Evolutionary conservation across 1,140 invertebrate species (phyloP).

Genomic region (Chymomyza costata): DNA sequence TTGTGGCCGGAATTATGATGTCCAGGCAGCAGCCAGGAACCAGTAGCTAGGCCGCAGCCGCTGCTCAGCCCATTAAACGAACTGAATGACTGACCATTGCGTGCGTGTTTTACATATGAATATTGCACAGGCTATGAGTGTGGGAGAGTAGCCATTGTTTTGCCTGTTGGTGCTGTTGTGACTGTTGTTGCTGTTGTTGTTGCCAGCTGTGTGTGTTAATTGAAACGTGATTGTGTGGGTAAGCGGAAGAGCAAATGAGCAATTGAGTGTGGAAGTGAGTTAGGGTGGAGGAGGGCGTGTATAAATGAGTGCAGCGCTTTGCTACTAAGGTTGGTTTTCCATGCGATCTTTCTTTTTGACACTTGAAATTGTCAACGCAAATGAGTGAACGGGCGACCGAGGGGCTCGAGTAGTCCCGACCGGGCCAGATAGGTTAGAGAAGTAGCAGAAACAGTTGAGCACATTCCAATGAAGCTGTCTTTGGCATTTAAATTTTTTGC

Average conservation of each 20-base stretch:
- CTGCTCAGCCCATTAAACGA: slow-evolving; percentile 42
- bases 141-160: background rate
- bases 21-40: slow-evolving; percentile 15
- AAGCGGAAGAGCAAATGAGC: slow-evolving; percentile 10
- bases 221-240: slow-evolving; percentile 62
- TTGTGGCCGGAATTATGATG: slow-evolving; percentile 68
- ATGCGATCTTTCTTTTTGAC: slow-evolving; percentile 43
- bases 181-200: background rate
- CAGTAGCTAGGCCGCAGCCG: background rate
- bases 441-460: slow-evolving; percentile 26
- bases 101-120: slow-evolving; percentile 70
- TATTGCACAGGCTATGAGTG: slow-evolving; percentile 36
- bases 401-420: background rate
- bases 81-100: slow-evolving; percentile 29
- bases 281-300: too few species aligned
- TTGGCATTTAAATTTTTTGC: slow-evolving; percentile 48
- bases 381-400: slow-evolving; percentile 1
- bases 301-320: too few species aligned
- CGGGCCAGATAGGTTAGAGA: background rate
- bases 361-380: slow-evolving; percentile 55
- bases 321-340: slow-evolving; percentile 3
- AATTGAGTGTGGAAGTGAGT: background rate
- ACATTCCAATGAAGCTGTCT: too few species aligned
- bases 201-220: slow-evolving; percentile 55
- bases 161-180: background rate